phyloP scores from a whole-genome alignment of 2,888 invertebrate genomes.

The Dyspetes luteomarginatus region DNA sequence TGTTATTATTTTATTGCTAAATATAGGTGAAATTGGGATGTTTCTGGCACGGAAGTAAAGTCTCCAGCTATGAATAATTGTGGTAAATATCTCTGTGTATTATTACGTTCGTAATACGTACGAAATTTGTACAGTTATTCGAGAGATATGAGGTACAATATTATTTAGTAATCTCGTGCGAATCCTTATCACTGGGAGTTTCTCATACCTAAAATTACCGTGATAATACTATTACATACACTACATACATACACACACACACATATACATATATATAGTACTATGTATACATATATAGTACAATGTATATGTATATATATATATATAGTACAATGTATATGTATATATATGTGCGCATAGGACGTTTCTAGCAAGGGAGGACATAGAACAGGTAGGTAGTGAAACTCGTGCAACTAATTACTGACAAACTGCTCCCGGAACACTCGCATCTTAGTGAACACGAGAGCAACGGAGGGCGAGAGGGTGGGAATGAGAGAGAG shows the following conservation, averaged over 20 bases:
- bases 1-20: no score
- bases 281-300: no score
- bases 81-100: constrained; percentile 29
- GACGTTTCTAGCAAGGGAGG: background rate
- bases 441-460: constrained; percentile 58
- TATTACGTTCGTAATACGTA: constrained; percentile 2
- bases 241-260: background rate
- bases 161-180: constrained; percentile 60
- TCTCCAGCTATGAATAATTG: constrained; percentile 8
- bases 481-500: constrained; percentile 21
- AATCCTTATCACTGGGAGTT: constrained; percentile 55
- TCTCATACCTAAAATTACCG: constrained; percentile 38
- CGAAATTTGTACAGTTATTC: constrained; percentile 43
- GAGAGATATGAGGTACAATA: constrained; percentile 52
- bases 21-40: background rate
- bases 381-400: constrained; percentile 31
- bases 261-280: no score
- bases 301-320: background rate
- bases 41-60: background rate
- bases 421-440: constrained; percentile 64
- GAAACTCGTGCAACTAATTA: constrained; percentile 66
- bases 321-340: background rate
- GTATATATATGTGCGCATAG: background rate
- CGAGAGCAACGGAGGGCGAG: constrained; percentile 5
- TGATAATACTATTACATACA: no score